Conservation (phyloP, 2,797 vertebrate species). For the Cottoperca gobio region DNA sequence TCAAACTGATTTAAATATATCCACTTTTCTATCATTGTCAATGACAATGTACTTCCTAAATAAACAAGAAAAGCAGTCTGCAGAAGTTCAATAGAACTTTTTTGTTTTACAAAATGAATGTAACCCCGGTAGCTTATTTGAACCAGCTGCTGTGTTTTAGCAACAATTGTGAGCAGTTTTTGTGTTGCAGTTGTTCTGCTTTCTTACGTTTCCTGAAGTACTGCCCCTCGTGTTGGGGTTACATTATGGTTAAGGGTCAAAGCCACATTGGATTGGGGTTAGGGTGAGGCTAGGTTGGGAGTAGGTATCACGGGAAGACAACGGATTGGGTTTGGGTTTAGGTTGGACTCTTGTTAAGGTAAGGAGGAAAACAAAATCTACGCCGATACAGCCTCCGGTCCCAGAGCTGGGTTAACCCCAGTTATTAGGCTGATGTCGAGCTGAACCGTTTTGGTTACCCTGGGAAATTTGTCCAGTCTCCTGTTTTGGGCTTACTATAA, state of each 20-base stretch:
- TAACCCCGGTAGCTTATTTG: background rate
- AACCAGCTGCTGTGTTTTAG: slow-evolving; percentile 1
- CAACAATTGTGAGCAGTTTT: background rate
- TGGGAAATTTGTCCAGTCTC: background rate
- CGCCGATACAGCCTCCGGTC: background rate
- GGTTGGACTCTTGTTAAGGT: background rate
- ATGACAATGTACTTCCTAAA: background rate
- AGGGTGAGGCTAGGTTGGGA: background rate
- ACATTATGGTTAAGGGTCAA: slow-evolving; percentile 3
- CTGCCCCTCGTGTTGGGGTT: background rate
- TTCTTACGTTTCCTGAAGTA: background rate
- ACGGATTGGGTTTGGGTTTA: background rate
- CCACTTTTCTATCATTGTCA: background rate
- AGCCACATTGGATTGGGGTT: background rate
- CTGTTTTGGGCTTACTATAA: background rate
- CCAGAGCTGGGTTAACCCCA: background rate
- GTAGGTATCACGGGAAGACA: background rate
- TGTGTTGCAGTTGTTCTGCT: background rate
- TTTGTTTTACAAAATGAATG: background rate
- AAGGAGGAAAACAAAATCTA: background rate
- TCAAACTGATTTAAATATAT: background rate
- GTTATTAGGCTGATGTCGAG: background rate
- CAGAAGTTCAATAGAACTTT: background rate
- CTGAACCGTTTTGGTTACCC: background rate
- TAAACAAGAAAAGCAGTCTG: background rate